Conservation (phyloP, 2,113 vertebrate species). For the Natator depressus region DNA sequence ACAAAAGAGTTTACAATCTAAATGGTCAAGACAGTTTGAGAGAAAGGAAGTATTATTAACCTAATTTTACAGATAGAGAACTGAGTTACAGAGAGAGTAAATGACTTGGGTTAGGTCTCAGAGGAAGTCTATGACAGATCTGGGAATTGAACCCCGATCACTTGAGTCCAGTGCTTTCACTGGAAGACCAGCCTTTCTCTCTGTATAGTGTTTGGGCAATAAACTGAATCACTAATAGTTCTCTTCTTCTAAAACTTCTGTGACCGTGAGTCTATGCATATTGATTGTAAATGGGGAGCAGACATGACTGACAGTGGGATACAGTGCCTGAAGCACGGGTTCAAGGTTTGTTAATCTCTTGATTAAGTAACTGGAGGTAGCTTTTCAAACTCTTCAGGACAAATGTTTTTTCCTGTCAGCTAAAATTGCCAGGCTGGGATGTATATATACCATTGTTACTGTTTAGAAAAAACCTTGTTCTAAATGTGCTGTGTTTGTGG, state of each 20-base stretch:
- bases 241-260: background rate
- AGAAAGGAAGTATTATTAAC: background rate
- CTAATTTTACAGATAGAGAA: background rate
- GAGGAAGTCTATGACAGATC: background rate
- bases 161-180: background rate
- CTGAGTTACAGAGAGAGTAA: background rate
- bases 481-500: background rate
- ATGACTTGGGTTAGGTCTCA: too few relatives aligned
- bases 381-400: background rate
- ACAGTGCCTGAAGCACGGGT: background rate
- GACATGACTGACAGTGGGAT: background rate
- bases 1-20: background rate
- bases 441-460: background rate
- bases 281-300: background rate
- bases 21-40: background rate
- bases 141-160: background rate
- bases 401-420: background rate
- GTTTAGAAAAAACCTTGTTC: background rate
- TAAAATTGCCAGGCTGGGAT: rapidly evolving
- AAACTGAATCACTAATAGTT: background rate
- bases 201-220: background rate
- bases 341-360: background rate
- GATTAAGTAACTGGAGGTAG: background rate
- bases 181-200: background rate
- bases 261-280: background rate